Evolutionary conservation across 2,888 invertebrate genomes (phyloP).

Genomic region (Palloptera scutellata): DNA sequence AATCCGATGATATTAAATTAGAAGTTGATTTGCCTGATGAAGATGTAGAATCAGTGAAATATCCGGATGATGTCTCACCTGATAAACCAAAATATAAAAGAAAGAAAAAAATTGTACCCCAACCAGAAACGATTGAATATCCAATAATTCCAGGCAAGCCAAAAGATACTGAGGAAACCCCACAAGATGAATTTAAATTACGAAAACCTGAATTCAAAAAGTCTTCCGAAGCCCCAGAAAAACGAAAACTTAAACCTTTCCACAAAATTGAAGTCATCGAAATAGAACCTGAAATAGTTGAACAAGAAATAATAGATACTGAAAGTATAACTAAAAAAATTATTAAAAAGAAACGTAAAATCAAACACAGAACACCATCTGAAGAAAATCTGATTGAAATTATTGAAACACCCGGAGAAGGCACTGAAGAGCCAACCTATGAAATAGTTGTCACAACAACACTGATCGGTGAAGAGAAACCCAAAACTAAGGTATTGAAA

Average conservation of each 20-base stretch:
- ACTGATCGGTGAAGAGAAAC: conserved; percentile 31
- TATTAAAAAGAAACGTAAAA: conserved; percentile 55
- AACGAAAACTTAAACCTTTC: conserved; percentile 46
- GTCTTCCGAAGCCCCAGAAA: conserved; percentile 41
- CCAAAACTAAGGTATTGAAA: conserved; percentile 39
- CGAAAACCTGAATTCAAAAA: conserved; percentile 46
- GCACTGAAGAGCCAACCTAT: conserved; percentile 39
- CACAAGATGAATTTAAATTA: conserved; percentile 52
- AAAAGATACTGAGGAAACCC: conserved; percentile 43
- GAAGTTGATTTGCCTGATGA: conserved; percentile 26
- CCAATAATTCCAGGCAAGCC: conserved; percentile 60
- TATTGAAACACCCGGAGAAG: conserved; percentile 52
- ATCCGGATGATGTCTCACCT: conserved; percentile 34
- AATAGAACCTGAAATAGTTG: conserved; percentile 45
- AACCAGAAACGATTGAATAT: conserved; percentile 40
- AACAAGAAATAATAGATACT: conserved; percentile 49
- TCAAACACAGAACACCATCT: conserved; percentile 59
- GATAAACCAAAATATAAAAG: conserved; percentile 56
- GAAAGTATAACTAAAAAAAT: conserved; percentile 48
- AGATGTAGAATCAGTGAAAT: conserved; percentile 22
- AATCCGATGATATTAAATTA: conserved; percentile 15
- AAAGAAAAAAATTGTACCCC: conserved; percentile 49
- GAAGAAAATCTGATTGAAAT: conserved; percentile 64
- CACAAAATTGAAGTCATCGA: conserved; percentile 52
- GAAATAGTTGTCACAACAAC: conserved; percentile 50